These are phyloP conservation scores for Ctenicera cuprea DNA, from an alignment of 2,888 invertebrate genomes.

Conservation along the genomic window DNA sequence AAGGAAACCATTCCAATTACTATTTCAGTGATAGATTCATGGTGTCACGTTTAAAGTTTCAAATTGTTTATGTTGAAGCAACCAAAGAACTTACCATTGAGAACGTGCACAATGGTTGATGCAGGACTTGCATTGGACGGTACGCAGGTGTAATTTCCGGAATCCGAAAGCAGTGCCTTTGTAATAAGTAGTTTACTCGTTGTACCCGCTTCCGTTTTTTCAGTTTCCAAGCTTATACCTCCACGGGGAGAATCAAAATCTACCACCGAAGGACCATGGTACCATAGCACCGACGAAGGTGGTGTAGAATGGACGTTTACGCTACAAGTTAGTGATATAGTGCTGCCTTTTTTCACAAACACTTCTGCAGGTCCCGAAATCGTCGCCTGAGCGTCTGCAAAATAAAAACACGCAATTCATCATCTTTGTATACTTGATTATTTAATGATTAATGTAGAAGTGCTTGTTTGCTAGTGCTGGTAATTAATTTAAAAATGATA, in stretches of 20 bases:
- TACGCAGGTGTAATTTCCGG: slow-evolving; percentile 93
- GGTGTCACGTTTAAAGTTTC: too few species aligned
- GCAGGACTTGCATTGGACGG: slow-evolving; percentile 90
- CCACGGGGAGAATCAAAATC: slow-evolving; percentile 90
- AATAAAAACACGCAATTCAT: slow-evolving; percentile 4
- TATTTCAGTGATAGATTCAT: too few species aligned
- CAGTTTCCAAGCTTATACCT: slow-evolving; percentile 91
- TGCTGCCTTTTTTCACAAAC: slow-evolving; percentile 92
- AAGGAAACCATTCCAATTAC: too few species aligned
- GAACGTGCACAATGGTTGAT: slow-evolving; percentile 88
- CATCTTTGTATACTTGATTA: not conserved
- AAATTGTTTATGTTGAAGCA: too few species aligned
- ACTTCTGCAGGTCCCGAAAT: slow-evolving; percentile 91
- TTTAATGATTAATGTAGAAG: not conserved
- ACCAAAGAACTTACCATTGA: slow-evolving; percentile 80
- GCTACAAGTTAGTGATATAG: slow-evolving; percentile 91
- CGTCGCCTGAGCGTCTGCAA: slow-evolving; percentile 89
- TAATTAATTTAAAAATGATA: not conserved
- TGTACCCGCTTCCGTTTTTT: slow-evolving; percentile 88
- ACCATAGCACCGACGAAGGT: slow-evolving; percentile 88
- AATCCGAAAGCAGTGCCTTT: slow-evolving; percentile 88
- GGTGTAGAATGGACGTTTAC: slow-evolving; percentile 91
- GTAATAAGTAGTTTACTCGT: slow-evolving; percentile 89
- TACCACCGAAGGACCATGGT: slow-evolving; percentile 87
- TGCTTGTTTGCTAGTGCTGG: slow-evolving; percentile 4